A percentile compares a stretch with the other conserved stretches of the same genome.
phyloP scores from a whole-genome alignment of 2,113 vertebrate genomes.

The Halcyon malimbica region DNA sequence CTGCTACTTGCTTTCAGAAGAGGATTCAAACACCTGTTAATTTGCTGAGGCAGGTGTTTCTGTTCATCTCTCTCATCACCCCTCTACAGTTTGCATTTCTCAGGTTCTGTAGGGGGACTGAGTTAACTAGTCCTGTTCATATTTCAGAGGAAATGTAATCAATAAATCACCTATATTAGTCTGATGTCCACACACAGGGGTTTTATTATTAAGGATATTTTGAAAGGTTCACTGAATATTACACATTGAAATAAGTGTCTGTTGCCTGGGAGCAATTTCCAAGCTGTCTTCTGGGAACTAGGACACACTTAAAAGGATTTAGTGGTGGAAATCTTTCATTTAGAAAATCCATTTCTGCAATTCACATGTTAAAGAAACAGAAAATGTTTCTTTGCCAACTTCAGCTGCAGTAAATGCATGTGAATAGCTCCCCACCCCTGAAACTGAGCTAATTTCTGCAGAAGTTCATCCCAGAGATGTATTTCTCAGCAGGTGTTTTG shows the following conservation, averaged over 20 bases:
- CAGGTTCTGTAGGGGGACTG: neutral
- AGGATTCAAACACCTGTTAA: slow-evolving; percentile 61
- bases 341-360: slow-evolving; percentile 71
- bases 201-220: slow-evolving; percentile 71
- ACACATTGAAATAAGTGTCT: slow-evolving; percentile 71
- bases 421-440: slow-evolving; percentile 1
- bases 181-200: slow-evolving; percentile 43
- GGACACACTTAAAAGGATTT: slow-evolving; percentile 76
- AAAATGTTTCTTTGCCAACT: slow-evolving; percentile 67
- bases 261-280: slow-evolving; percentile 69
- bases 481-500: slow-evolving; percentile 34
- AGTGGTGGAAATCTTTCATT: slow-evolving; percentile 72
- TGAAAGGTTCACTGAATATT: slow-evolving; percentile 74
- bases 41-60: slow-evolving; percentile 52
- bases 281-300: slow-evolving; percentile 68
- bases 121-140: slow-evolving; percentile 60
- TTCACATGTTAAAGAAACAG: slow-evolving; percentile 66
- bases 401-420: slow-evolving; percentile 5
- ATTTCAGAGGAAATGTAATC: slow-evolving; percentile 64
- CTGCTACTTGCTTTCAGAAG: slow-evolving; percentile 17
- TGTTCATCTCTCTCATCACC: neutral
- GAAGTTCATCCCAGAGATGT: slow-evolving; percentile 18
- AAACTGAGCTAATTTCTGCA: slow-evolving; percentile 56
- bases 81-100: slow-evolving; percentile 27
- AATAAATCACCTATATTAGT: slow-evolving; percentile 70